Base-by-base conservation (phyloP, 2,113 vertebrate genomes). In the Anser brachyrhynchus region DNA sequence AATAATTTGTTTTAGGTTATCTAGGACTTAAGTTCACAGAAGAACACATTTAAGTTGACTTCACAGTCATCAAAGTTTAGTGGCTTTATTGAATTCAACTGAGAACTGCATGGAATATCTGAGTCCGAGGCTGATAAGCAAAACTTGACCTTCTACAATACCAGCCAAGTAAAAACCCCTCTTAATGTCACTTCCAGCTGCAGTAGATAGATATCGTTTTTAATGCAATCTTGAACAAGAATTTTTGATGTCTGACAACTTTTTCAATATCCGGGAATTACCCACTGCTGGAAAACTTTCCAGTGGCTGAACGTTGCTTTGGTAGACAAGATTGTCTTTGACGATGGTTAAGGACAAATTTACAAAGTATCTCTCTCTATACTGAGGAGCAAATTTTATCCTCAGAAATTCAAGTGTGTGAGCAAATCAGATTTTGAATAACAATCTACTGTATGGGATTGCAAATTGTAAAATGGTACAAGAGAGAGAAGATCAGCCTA, bases 211-310 rank as follows among this genome's bases (percentile, higher is more conserved):
- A 70, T 16, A 84, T 10, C 0, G 52, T 70, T 76, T 74, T 25
- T 65, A 95, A 93, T 29, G 39, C 29, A 91, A 65, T 31, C 26
- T 35, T 79, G n/a, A 95, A 86, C 22, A 17, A 85, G 33, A 91
- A 80, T 28, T 35, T 72, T 79, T 58, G 29, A 39, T 0, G 1
- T 49, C 35, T 73, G 29, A 26, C 25, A 55, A 13, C 17, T 76
- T 78, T 86, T 83, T 46, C 31, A 39, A 41, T 46, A 71, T 8
- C 44, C 44, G 37, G 72, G 64, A 59, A 83, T 54, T 54, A 76
- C 28, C 51, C 51, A n/a, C n/a, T 2, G 1, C 52, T 74, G 22
- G 59, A 91, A 83, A 83, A 74, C 31, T 76, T 54, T 59, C 35
- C 49, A 2, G 10, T 71, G 33, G 44, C 65, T 83, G 31, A 90